Evolutionary conservation across 35 echinoderm and acorn worm species (phyloP).

Genomic region (Ophioderma brevispina): DNA sequence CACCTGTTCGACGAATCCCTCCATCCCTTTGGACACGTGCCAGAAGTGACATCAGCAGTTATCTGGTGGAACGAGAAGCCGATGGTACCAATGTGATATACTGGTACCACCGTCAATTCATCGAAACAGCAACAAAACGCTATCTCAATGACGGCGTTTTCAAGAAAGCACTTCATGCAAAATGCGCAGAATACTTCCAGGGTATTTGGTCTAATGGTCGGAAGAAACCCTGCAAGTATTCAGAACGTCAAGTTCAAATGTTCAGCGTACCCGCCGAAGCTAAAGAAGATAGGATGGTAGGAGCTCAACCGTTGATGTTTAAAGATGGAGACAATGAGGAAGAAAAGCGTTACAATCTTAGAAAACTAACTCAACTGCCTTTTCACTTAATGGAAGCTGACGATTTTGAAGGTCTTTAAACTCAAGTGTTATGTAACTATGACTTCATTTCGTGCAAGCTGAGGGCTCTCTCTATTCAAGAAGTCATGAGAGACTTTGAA

Average conservation of each 20-base stretch:
- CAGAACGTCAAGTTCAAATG: constrained; percentile 14
- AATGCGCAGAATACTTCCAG: constrained; percentile 64
- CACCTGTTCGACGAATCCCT: constrained; percentile 76
- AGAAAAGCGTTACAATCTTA: constrained; percentile 58
- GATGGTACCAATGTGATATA: constrained; percentile 80
- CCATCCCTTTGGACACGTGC: constrained; percentile 82
- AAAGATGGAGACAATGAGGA: neutral
- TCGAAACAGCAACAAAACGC: constrained; percentile 57
- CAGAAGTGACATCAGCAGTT: constrained; percentile 63
- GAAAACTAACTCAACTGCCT: constrained; percentile 77
- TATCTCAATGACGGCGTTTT: constrained; percentile 39
- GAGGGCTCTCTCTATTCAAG: constrained; percentile 58
- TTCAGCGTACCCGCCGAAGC: no score
- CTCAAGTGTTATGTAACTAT: constrained; percentile 64
- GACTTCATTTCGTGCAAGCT: constrained; percentile 75
- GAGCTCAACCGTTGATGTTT: constrained; percentile 73
- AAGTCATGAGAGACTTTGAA: constrained; percentile 66
- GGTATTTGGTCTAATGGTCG: constrained; percentile 69
- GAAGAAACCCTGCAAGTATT: constrained; percentile 54
- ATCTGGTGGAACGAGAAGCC: constrained; percentile 69
- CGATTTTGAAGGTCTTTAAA: constrained; percentile 19
- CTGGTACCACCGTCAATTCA: constrained; percentile 93
- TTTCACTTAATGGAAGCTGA: constrained; percentile 46
- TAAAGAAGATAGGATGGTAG: constrained; percentile 61
- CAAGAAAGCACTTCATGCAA: constrained; percentile 7